Evolutionary conservation across 1,140 invertebrate species (phyloP).

Genomic region (Brachionus rubens): DNA sequence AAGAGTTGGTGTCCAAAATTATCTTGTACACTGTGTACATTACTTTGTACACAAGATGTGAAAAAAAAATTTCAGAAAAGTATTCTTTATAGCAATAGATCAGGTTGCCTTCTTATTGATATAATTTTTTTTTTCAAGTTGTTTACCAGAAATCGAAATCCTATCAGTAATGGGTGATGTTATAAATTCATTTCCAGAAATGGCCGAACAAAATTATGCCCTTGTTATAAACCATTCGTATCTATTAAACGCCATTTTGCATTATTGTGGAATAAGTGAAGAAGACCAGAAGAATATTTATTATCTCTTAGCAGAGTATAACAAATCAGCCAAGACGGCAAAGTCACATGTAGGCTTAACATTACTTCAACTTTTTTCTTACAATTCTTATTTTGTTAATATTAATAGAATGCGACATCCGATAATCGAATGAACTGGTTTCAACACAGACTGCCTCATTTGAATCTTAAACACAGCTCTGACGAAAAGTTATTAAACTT

Average conservation of each 20-base stretch:
- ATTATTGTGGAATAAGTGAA: constrained; percentile 21
- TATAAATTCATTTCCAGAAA: constrained; percentile 8
- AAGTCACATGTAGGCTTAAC: too few species aligned
- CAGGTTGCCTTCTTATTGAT: too few species aligned
- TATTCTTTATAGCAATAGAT: too few species aligned
- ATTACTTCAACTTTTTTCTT: too few species aligned
- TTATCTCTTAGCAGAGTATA: constrained; percentile 20
- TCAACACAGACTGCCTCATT: constrained; percentile 1
- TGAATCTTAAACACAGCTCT: constrained; percentile 2
- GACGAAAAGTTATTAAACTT: constrained; percentile 30
- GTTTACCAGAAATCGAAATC: constrained; percentile 33
- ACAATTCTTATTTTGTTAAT: too few species aligned
- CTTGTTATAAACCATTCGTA: constrained; percentile 35
- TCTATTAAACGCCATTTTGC: constrained; percentile 6
- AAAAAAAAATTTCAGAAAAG: too few species aligned
- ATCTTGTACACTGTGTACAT: too few species aligned
- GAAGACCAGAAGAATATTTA: constrained; percentile 1
- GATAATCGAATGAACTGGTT: constrained; percentile 4
- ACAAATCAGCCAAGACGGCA: neutral
- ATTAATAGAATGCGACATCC: neutral
- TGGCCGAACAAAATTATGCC: constrained; percentile 7
- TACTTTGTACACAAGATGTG: too few species aligned
- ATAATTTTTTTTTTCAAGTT: constrained; percentile 9
- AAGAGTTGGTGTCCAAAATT: too few species aligned
- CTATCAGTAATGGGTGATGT: constrained; percentile 10